These are phyloP conservation scores for Danio jaintianensis DNA, from an alignment of 2,797 vertebrate species.

Conservation along the genomic window DNA sequence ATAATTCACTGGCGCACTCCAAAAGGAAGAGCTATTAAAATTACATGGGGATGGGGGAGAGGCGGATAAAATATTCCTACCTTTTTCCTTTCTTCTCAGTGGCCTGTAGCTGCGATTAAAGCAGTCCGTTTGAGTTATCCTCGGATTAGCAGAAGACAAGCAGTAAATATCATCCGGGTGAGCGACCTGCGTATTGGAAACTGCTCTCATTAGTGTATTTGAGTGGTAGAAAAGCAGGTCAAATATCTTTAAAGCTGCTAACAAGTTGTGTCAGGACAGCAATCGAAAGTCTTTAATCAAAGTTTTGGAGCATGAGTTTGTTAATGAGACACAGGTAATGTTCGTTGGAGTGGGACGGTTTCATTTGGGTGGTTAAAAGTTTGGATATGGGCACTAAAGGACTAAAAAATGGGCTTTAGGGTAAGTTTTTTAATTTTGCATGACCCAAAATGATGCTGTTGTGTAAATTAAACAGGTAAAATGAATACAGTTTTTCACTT, in stretches of 20 bases:
- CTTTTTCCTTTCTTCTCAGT: conserved; percentile 36
- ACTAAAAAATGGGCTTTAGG: no score
- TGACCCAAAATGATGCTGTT: no score
- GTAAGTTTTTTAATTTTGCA: no score
- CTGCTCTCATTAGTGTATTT: conserved; percentile 25
- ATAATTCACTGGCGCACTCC: conserved; percentile 61
- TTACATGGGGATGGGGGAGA: conserved; percentile 46
- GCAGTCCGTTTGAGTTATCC: conserved; percentile 28
- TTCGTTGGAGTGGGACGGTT: background rate
- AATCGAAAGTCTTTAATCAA: background rate
- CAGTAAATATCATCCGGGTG: conserved; percentile 36
- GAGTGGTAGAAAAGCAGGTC: conserved; percentile 3
- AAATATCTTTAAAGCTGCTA: conserved; percentile 16
- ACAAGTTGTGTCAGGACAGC: background rate
- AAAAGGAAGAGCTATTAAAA: conserved; percentile 59
- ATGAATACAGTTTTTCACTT: no score
- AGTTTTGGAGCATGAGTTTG: background rate
- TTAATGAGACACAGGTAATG: conserved; percentile 3
- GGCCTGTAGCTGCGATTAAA: conserved; percentile 39
- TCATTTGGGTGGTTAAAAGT: background rate
- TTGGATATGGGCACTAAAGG: background rate
- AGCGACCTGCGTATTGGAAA: background rate
- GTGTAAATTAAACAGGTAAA: no score
- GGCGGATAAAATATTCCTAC: conserved; percentile 50
- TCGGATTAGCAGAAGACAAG: conserved; percentile 36